Evolutionary conservation across 1,140 invertebrate genomes (phyloP).

Genomic region (Dendrolimus kikuchii): DNA sequence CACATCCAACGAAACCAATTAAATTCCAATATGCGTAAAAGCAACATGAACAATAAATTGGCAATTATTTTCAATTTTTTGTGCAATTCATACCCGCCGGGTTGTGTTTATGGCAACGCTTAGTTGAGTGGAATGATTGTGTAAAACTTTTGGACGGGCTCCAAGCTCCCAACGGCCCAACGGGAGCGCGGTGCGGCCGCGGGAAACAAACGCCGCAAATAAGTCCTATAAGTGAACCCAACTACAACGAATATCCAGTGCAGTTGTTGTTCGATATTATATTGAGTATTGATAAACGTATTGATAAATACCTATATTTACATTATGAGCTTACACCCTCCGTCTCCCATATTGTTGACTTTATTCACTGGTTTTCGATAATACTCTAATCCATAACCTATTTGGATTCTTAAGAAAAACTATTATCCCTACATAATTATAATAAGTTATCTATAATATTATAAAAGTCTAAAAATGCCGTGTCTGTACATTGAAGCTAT

Average conservation of each 20-base stretch:
- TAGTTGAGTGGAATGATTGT: constrained; percentile 71
- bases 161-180: constrained; percentile 31
- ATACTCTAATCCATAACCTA: no score
- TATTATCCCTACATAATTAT: no score
- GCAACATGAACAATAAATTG: constrained; percentile 40
- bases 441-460: no score
- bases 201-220: constrained; percentile 63
- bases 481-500: no score
- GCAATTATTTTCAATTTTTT: constrained; percentile 66
- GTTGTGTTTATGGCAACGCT: constrained; percentile 67
- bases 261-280: constrained; percentile 9
- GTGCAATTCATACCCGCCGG: constrained; percentile 66
- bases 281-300: constrained; percentile 1
- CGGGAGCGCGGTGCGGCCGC: constrained; percentile 19
- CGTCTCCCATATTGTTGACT: background rate
- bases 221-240: constrained; percentile 58
- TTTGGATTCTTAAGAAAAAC: no score
- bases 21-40: constrained; percentile 40
- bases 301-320: constrained; percentile 15
- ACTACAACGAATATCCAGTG: constrained; percentile 17
- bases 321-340: background rate
- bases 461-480: no score
- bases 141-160: constrained; percentile 65
- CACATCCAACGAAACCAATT: constrained; percentile 22
- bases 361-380: background rate